phyloP scores from a whole-genome alignment of 2,888 invertebrate species.

The Acanthosepion lycidas region DNA sequence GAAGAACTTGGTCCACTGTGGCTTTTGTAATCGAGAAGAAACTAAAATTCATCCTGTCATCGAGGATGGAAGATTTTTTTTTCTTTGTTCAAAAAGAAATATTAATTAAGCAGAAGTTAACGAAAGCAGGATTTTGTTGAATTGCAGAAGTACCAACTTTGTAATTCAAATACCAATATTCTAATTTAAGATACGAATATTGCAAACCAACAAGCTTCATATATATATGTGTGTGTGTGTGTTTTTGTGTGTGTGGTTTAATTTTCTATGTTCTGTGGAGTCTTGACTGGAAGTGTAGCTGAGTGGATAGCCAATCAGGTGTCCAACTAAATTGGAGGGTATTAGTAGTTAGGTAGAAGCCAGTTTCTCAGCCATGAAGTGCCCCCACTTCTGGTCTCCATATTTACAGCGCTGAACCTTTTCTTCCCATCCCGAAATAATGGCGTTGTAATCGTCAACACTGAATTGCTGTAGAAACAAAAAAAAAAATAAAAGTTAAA shows the following conservation, averaged over 20 bases:
- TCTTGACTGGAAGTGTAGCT: not conserved
- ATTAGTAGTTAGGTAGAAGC: not conserved
- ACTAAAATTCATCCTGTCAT: too few relatives aligned
- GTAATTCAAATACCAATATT: too few relatives aligned
- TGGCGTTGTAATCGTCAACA: conserved; percentile 76
- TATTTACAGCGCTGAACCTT: conserved; percentile 64
- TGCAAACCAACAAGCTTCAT: too few relatives aligned
- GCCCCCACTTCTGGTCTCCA: conserved; percentile 71
- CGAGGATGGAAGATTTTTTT: too few relatives aligned
- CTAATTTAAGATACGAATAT: too few relatives aligned
- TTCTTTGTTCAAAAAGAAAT: too few relatives aligned
- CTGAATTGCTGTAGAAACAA: conserved; percentile 74
- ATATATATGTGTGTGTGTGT: not conserved
- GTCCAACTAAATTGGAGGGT: too few relatives aligned
- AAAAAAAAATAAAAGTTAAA: not conserved
- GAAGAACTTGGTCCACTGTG: not conserved
- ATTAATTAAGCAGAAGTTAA: too few relatives aligned
- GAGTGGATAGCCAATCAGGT: not conserved
- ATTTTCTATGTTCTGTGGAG: not conserved
- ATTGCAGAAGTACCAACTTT: too few relatives aligned
- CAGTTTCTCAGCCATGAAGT: conserved; percentile 69
- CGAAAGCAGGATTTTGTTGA: too few relatives aligned
- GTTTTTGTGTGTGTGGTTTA: not conserved
- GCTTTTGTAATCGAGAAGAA: not conserved
- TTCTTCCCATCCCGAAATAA: conserved; percentile 75